Percentiles rank a stretch among this genome's conserved stretches.
Conservation (phyloP, 2,888 invertebrate genomes). For the Xestobium rufovillosum region DNA sequence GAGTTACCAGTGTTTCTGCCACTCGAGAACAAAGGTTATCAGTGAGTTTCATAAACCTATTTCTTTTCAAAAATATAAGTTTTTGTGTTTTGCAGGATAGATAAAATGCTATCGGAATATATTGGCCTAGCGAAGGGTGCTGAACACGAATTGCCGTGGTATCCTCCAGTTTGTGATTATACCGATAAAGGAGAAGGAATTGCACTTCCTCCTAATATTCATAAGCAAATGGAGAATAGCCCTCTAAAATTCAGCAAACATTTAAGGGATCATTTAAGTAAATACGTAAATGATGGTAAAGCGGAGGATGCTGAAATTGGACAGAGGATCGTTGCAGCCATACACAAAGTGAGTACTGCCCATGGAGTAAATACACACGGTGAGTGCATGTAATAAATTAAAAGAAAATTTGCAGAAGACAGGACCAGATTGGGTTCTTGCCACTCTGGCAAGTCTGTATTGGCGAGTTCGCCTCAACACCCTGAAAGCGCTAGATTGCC, state of each 20-base stretch:
- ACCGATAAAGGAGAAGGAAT: conserved; percentile 36
- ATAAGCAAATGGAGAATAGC: conserved; percentile 30
- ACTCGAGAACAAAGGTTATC: conserved; percentile 70
- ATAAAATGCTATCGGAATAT: conserved; percentile 51
- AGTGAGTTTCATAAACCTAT: conserved; percentile 44
- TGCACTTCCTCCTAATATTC: conserved; percentile 36
- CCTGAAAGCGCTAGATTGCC: conserved; percentile 61
- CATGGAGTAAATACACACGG: too few relatives aligned
- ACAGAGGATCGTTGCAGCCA: conserved; percentile 65
- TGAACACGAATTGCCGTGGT: conserved; percentile 69
- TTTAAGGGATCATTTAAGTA: conserved; percentile 34
- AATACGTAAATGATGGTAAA: conserved; percentile 39
- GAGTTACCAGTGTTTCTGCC: conserved; percentile 63
- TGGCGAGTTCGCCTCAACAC: conserved; percentile 68
- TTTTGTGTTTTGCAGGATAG: conserved; percentile 40
- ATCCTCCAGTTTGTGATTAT: conserved; percentile 59
- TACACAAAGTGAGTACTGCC: conserved; percentile 54
- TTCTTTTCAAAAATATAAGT: background rate
- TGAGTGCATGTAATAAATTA: too few relatives aligned
- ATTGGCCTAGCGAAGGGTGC: conserved; percentile 53
- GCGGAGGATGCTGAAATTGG: conserved; percentile 65
- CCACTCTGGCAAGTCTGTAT: conserved; percentile 66
- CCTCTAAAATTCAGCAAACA: conserved; percentile 31
- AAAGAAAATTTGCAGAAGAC: conserved; percentile 61
- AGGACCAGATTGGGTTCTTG: conserved; percentile 66